phyloP scores from a whole-genome alignment of 2,888 invertebrate genomes.

The Nectonema munidae region DNA sequence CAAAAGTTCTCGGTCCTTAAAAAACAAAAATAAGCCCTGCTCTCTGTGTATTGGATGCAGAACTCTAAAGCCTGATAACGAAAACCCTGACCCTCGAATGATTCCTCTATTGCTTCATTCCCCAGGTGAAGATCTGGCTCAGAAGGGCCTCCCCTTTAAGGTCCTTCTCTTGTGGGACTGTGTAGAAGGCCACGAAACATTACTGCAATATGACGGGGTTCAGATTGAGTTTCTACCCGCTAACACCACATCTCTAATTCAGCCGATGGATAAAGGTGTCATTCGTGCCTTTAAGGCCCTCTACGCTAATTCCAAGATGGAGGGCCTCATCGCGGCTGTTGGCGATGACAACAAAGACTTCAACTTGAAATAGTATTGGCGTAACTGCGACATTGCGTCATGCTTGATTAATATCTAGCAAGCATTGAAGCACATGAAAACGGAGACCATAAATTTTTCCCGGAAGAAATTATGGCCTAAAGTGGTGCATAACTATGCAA shows the following conservation, averaged over 20 bases:
- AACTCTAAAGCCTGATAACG: too few relatives aligned
- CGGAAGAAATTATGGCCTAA: constrained; percentile 15
- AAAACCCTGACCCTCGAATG: too few relatives aligned
- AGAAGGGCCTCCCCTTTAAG: too few relatives aligned
- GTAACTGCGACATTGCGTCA: constrained; percentile 13
- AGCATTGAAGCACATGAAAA: constrained; percentile 15
- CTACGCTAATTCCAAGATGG: constrained; percentile 15
- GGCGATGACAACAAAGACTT: constrained; percentile 14
- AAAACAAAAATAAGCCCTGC: too few relatives aligned
- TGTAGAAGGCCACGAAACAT: too few relatives aligned
- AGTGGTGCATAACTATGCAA: constrained; percentile 13
- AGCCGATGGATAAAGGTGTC: constrained; percentile 18
- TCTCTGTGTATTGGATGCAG: too few relatives aligned
- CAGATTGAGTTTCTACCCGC: too few relatives aligned
- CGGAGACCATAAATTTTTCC: constrained; percentile 14
- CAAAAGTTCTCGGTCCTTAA: too few relatives aligned
- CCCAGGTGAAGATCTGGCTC: too few relatives aligned
- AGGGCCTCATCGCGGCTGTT: constrained; percentile 15
- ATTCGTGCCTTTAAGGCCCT: constrained; percentile 17
- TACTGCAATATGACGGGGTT: too few relatives aligned
- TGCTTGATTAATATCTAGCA: constrained; percentile 13
- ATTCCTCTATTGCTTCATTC: too few relatives aligned
- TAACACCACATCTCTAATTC: constrained; percentile 17
- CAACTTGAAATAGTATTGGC: constrained; percentile 16
- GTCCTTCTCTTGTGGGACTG: too few relatives aligned